Conservation (phyloP, 2,888 invertebrate genomes). For the Pristionchus mayeri region DNA sequence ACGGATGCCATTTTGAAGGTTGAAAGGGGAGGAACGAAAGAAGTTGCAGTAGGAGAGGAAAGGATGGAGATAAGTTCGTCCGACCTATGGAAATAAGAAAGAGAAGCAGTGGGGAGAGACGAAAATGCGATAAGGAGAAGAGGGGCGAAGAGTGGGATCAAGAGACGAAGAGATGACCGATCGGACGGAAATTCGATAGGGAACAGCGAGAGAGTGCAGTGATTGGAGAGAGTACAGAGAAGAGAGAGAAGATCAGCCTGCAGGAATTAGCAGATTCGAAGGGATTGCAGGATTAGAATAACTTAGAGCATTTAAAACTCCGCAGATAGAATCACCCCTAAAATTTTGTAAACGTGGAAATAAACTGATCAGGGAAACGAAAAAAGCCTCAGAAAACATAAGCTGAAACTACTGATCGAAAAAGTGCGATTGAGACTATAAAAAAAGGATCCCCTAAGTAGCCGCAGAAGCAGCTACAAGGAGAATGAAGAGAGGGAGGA, state of each 20-base stretch:
- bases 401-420: too few relatives aligned
- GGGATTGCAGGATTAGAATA: background rate
- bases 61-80: background rate
- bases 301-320: constrained; percentile 4
- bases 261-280: background rate
- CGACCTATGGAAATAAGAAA: constrained; percentile 34
- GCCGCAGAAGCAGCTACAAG: too few relatives aligned
- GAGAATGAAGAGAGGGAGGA: background rate
- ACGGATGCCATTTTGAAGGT: background rate
- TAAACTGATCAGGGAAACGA: too few relatives aligned
- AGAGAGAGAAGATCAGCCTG: background rate
- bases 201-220: background rate
- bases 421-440: too few relatives aligned
- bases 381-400: too few relatives aligned
- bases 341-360: too few relatives aligned
- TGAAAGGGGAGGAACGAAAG: background rate
- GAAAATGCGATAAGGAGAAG: constrained; percentile 20
- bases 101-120: background rate
- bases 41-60: background rate
- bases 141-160: background rate
- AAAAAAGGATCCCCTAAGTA: too few relatives aligned
- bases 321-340: background rate
- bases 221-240: constrained; percentile 24
- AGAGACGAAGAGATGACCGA: background rate
- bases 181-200: constrained; percentile 15